A percentile compares a stretch with the other conserved stretches of the same genome.
phyloP scores from a whole-genome alignment of 92 coral and sea anemone species.

The Galaxea fascicularis region DNA sequence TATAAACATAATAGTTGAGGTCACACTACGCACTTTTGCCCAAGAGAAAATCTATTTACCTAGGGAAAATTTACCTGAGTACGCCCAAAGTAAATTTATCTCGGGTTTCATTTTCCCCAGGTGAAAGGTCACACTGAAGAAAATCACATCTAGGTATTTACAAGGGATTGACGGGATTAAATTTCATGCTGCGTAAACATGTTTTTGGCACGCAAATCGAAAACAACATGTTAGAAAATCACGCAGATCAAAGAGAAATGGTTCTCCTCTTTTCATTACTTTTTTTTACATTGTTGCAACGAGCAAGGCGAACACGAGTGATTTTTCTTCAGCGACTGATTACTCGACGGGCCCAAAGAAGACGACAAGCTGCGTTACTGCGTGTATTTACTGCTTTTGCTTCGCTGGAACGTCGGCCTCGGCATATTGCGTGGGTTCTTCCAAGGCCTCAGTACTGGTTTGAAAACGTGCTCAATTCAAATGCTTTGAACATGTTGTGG shows the following conservation, averaged over 20 bases:
- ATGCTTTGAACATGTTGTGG: slow-evolving; percentile 11
- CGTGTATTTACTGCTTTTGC: not conserved
- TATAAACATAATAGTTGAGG: not conserved
- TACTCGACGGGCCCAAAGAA: slow-evolving; percentile 18
- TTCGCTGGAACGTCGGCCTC: not conserved
- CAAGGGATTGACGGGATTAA: not conserved
- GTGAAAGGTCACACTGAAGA: slow-evolving; percentile 17
- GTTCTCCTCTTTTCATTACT: not conserved
- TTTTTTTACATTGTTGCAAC: not conserved
- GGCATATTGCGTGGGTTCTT: not conserved
- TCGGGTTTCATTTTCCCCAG: slow-evolving; percentile 22
- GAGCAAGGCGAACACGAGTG: slow-evolving; percentile 12
- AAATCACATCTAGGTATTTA: slow-evolving; percentile 1
- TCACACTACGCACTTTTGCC: slow-evolving; percentile 3
- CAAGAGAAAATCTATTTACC: not conserved
- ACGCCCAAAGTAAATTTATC: slow-evolving; percentile 5
- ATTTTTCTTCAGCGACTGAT: slow-evolving; percentile 16
- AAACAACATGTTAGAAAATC: slow-evolving; percentile 1
- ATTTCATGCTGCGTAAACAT: slow-evolving; percentile 1
- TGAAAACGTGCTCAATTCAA: not conserved
- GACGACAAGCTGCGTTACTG: slow-evolving; percentile 12
- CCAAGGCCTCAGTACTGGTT: slow-evolving; percentile 2
- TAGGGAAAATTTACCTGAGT: slow-evolving; percentile 8
- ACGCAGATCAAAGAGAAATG: slow-evolving; percentile 10
- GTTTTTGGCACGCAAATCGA: slow-evolving; percentile 15